Evolutionary conservation across 2,113 vertebrate genomes (phyloP).

Genomic region (Xerus inauris): DNA sequence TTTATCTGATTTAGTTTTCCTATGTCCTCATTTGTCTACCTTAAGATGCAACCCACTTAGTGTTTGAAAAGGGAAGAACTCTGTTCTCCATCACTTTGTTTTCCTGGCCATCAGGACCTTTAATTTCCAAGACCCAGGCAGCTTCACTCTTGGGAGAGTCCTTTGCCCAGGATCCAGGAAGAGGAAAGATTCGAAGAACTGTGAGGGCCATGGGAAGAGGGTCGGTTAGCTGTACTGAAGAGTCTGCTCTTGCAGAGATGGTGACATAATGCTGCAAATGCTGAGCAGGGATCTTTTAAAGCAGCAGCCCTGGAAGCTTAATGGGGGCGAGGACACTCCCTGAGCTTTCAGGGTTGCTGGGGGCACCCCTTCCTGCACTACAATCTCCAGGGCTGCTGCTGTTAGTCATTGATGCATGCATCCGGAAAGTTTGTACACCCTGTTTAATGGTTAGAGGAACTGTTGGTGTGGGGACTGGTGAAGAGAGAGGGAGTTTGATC

Average conservation of each 20-base stretch:
- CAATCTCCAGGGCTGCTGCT: no score
- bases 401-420: no score
- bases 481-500: neutral
- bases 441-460: neutral
- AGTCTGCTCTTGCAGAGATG: neutral
- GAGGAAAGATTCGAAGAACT: neutral
- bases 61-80: constrained; percentile 19
- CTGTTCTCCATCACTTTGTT: neutral
- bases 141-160: neutral
- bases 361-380: neutral
- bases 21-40: constrained; percentile 54
- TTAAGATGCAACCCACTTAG: constrained; percentile 33
- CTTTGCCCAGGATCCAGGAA: neutral
- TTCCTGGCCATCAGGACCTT: neutral
- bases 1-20: constrained; percentile 53
- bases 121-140: neutral
- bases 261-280: neutral
- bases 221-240: neutral
- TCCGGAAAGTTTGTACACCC: neutral
- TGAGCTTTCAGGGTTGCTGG: no score
- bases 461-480: neutral
- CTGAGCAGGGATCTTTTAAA: neutral
- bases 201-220: neutral
- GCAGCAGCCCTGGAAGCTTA: no score
- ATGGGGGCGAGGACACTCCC: neutral